Percentiles rank a stretch among this genome's conserved stretches.
These are phyloP conservation scores for Marasmarcha lunaedactyla DNA, from an alignment of 2,888 invertebrate genomes.

Conservation along the genomic window DNA sequence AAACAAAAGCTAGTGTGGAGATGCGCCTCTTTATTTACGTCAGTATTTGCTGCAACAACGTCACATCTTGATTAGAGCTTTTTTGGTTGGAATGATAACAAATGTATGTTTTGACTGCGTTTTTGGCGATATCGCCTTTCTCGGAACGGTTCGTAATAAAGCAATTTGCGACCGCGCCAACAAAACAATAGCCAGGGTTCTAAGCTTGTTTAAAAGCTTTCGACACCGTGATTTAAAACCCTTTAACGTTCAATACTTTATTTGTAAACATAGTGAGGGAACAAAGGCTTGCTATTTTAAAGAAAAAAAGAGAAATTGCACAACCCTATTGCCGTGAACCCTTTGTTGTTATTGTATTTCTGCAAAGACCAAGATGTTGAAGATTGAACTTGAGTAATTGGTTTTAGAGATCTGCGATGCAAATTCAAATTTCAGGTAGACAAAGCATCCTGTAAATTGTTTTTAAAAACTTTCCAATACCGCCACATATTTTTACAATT, in stretches of 20 bases:
- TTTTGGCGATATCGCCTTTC: conserved; percentile 61
- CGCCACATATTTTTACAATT: no score
- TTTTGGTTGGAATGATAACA: conserved; percentile 33
- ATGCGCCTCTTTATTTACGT: neutral
- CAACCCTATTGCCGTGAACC: conserved; percentile 57
- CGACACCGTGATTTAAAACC: conserved; percentile 67
- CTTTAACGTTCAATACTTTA: conserved; percentile 57
- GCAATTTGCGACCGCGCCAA: conserved; percentile 61
- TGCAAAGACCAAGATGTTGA: conserved; percentile 12
- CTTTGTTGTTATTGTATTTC: conserved; percentile 40
- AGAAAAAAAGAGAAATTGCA: conserved; percentile 50
- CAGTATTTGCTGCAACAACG: no score
- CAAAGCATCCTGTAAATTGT: no score
- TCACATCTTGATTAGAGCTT: no score
- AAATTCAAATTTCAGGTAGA: no score
- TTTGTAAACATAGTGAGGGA: conserved; percentile 59
- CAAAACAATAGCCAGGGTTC: conserved; percentile 62
- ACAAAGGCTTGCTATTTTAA: conserved; percentile 55
- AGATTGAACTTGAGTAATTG: conserved; percentile 4
- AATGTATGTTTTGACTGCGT: conserved; percentile 57
- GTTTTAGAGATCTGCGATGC: conserved; percentile 5
- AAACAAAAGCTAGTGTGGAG: conserved; percentile 2
- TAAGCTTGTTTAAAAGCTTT: conserved; percentile 67
- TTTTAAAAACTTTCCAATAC: no score
- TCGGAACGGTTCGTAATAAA: conserved; percentile 58